phyloP scores from a whole-genome alignment of 2,113 vertebrate genomes.

The Zapus hudsonius region DNA sequence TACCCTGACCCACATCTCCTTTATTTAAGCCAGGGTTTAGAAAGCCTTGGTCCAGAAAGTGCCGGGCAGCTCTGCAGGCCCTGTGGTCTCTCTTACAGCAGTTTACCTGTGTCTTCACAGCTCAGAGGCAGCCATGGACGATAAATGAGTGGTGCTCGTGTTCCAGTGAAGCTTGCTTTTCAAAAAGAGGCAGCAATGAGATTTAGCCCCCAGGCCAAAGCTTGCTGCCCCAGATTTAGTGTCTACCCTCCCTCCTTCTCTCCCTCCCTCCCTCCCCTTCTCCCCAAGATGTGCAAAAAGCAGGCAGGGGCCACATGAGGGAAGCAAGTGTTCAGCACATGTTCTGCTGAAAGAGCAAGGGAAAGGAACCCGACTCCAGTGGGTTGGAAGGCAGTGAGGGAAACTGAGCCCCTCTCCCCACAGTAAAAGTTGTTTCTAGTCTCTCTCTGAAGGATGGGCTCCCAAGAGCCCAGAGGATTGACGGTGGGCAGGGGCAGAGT shows the following conservation, averaged over 20 bases:
- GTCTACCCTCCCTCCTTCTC: background rate
- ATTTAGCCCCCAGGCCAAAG: background rate
- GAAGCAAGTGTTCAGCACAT: background rate
- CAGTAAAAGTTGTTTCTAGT: background rate
- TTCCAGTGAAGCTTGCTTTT: background rate
- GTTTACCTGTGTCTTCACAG: background rate
- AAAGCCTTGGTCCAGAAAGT: background rate
- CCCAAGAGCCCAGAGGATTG: background rate
- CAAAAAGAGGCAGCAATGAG: background rate
- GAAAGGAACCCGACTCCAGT: background rate
- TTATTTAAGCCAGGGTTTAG: background rate
- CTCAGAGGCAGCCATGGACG: background rate
- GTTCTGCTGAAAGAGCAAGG: background rate
- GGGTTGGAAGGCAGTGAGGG: conserved; percentile 2
- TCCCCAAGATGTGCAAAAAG: background rate
- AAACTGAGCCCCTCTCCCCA: background rate
- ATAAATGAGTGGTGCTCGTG: background rate
- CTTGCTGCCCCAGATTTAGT: background rate
- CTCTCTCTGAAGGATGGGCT: background rate
- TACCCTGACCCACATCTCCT: background rate
- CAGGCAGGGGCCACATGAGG: background rate
- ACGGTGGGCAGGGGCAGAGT: too few species aligned
- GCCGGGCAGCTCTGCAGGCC: background rate
- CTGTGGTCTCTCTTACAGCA: background rate
- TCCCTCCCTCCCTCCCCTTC: background rate